Conservation (phyloP, 2,113 vertebrate species). For the Collichthys lucidus region DNA sequence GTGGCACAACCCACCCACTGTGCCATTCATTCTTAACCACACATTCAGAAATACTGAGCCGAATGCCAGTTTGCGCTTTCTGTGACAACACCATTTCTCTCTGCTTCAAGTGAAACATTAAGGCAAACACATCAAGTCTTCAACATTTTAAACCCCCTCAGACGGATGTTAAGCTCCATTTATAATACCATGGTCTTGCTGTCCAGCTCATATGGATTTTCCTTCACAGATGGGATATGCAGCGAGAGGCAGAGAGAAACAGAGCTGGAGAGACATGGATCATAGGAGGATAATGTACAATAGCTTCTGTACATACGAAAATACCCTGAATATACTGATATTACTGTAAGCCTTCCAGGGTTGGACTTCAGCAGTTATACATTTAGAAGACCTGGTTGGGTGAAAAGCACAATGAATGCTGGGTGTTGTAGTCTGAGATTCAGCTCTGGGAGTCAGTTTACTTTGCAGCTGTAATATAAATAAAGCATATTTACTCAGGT, state of each 20-base stretch:
- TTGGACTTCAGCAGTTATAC: not conserved
- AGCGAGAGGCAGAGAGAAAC: conserved; percentile 24
- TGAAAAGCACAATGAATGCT: not conserved
- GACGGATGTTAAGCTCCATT: conserved; percentile 71
- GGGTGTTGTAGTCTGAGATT: not conserved
- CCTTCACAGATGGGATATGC: conserved; percentile 47
- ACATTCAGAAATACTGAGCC: conserved; percentile 18
- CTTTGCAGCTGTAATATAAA: too few relatives aligned
- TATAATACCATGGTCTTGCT: conserved; percentile 52
- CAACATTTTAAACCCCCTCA: conserved; percentile 56
- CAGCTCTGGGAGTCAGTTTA: not conserved
- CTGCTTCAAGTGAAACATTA: conserved; percentile 45
- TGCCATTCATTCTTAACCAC: not conserved
- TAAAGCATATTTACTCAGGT: too few relatives aligned
- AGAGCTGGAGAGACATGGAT: conserved; percentile 43
- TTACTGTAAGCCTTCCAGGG: conserved; percentile 8
- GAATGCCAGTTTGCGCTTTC: conserved; percentile 30
- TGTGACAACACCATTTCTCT: conserved; percentile 10
- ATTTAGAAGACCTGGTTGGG: not conserved
- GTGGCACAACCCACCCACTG: not conserved
- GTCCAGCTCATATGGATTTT: conserved; percentile 67
- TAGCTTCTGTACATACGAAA: not conserved
- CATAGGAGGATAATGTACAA: conserved; percentile 41
- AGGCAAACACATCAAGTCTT: conserved; percentile 47
- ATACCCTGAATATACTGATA: conserved; percentile 7